Evolutionary conservation across 2,888 invertebrate genomes (phyloP).

Genomic region (Ernsta delagoae): DNA sequence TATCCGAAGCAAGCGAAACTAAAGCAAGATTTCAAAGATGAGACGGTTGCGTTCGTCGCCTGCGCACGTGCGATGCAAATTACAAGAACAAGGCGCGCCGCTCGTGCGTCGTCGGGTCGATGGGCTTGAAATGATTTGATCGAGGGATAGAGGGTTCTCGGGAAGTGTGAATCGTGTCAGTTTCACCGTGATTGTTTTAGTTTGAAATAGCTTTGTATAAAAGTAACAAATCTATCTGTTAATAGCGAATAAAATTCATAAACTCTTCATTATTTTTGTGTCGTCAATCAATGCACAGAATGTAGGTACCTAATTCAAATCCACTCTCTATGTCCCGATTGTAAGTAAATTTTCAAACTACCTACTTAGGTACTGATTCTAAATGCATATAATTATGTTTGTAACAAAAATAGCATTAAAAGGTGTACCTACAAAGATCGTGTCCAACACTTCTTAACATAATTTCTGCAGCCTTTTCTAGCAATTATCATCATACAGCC

Average conservation of each 20-base stretch:
- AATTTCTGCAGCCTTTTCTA: not conserved
- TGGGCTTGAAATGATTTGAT: constrained; percentile 30
- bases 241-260: too few species aligned
- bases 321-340: too few species aligned
- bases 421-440: too few species aligned
- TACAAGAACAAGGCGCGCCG: constrained; percentile 23
- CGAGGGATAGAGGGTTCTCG: constrained; percentile 9
- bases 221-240: too few species aligned
- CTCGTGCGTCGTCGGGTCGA: constrained; percentile 4
- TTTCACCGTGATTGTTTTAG: not conserved
- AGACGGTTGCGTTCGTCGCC: not conserved
- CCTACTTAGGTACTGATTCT: too few species aligned
- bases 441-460: not conserved
- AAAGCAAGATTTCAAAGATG: constrained; percentile 25
- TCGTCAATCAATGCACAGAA: too few species aligned
- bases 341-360: too few species aligned
- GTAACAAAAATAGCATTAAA: too few species aligned
- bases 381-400: too few species aligned
- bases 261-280: too few species aligned
- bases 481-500: not conserved
- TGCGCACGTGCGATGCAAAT: constrained; percentile 32
- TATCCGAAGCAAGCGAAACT: constrained; percentile 31
- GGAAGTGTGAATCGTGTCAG: constrained; percentile 4
- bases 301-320: too few species aligned
- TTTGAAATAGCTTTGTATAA: too few species aligned